A percentile compares a stretch with the other conserved stretches of the same genome.
phyloP scores from a whole-genome alignment of 2,797 vertebrate genomes.

The Poeciliopsis infans region DNA sequence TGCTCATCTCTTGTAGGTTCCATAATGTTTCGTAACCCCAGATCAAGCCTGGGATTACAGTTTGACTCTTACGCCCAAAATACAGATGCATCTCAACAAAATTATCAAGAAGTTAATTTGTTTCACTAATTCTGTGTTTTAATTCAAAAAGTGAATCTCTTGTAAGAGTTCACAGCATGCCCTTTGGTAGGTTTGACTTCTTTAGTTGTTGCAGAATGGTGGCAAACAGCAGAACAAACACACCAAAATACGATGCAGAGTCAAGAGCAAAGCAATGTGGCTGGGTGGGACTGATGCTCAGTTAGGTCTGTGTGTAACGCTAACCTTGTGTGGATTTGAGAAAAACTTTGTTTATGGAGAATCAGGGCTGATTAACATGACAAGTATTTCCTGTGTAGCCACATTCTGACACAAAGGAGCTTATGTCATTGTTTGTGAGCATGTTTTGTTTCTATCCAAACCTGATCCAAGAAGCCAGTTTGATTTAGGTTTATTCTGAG shows the following conservation, averaged over 20 bases:
- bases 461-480: background rate
- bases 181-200: too few relatives aligned
- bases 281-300: background rate
- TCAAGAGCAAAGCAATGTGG: background rate
- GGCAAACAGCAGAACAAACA: background rate
- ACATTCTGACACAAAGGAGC: background rate
- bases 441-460: background rate
- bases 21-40: too few relatives aligned
- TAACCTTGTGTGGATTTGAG: background rate
- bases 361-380: background rate
- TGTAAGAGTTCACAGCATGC: too few relatives aligned
- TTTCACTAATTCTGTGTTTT: too few relatives aligned
- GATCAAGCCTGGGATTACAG: background rate
- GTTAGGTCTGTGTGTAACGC: background rate
- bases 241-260: background rate
- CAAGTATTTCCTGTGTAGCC: background rate
- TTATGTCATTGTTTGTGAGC: background rate
- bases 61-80: background rate
- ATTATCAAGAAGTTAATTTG: background rate
- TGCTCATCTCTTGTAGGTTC: too few relatives aligned
- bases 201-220: background rate
- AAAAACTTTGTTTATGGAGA: background rate
- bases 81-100: background rate
- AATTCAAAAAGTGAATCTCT: too few relatives aligned
- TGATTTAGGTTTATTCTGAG: constrained; percentile 2